phyloP scores from a whole-genome alignment of 2,888 invertebrate species.

The Campoplex nolae region DNA sequence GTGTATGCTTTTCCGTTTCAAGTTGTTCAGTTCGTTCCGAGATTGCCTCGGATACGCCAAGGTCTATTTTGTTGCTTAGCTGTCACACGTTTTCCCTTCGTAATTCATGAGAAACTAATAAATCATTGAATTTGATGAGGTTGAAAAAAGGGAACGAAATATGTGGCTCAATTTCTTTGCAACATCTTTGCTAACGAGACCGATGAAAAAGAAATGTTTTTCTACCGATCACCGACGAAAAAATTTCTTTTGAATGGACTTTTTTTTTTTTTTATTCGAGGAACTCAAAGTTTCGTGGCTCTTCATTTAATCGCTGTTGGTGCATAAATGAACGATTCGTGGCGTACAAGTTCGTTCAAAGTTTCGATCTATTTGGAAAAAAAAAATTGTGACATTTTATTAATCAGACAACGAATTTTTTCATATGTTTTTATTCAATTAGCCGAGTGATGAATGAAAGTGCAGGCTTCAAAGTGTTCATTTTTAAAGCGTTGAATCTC shows the following conservation, averaged over 20 bases:
- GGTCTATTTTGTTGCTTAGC: conserved; percentile 30
- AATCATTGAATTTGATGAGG: background rate
- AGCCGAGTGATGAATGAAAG: background rate
- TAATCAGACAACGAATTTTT: background rate
- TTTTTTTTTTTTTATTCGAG: background rate
- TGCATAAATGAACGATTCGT: background rate
- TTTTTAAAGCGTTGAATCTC: background rate
- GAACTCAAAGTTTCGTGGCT: background rate
- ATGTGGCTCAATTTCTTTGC: background rate
- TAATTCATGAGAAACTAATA: background rate
- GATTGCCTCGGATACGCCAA: conserved; percentile 65
- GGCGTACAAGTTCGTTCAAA: background rate
- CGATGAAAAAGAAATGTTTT: background rate
- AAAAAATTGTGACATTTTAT: background rate
- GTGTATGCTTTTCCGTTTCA: conserved; percentile 72
- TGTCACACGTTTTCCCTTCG: background rate
- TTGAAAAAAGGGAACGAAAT: background rate
- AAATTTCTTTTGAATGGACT: background rate
- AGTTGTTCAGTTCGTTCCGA: conserved; percentile 65
- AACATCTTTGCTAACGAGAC: background rate
- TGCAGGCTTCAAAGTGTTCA: background rate
- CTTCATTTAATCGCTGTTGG: background rate
- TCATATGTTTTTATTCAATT: background rate
- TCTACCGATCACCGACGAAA: background rate
- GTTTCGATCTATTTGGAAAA: background rate